phyloP scores from a whole-genome alignment of 1,140 invertebrate species.

The Trialeurodes vaporariorum region DNA sequence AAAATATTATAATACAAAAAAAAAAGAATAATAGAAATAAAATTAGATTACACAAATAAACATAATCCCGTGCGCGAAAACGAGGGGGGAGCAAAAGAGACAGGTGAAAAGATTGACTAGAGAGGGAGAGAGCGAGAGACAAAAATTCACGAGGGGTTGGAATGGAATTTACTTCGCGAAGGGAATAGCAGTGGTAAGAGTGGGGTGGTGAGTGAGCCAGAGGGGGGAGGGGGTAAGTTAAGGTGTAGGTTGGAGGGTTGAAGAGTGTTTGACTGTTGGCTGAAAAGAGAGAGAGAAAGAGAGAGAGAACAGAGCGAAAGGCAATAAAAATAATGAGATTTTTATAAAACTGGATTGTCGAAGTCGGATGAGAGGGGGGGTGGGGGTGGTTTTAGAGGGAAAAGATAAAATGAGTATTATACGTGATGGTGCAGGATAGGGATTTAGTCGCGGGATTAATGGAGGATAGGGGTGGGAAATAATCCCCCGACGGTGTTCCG shows the following conservation, averaged over 20 bases:
- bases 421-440: too few species aligned
- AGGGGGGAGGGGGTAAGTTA: too few species aligned
- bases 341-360: background rate
- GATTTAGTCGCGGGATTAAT: background rate
- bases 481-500: background rate
- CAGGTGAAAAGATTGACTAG: too few species aligned
- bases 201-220: too few species aligned
- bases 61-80: background rate
- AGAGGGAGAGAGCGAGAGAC: background rate
- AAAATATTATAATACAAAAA: background rate
- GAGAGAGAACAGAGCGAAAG: background rate
- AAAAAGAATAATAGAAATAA: background rate
- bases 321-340: slow-evolving; percentile 1
- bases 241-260: too few species aligned
- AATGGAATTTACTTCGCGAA: too few species aligned
- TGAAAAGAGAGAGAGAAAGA: background rate
- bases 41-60: slow-evolving; percentile 1
- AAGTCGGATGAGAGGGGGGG: background rate
- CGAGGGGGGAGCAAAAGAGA: background rate
- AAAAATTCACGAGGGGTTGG: background rate
- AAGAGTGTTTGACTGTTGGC: background rate
- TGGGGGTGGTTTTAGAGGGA: too few species aligned
- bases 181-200: too few species aligned
- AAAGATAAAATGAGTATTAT: slow-evolving; percentile 1
- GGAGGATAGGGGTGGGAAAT: background rate